Evolutionary conservation across 2,888 invertebrate genomes (phyloP), one percentile per base, ranked within the genome.

Genomic region (Scaptomyza parva): DNA sequence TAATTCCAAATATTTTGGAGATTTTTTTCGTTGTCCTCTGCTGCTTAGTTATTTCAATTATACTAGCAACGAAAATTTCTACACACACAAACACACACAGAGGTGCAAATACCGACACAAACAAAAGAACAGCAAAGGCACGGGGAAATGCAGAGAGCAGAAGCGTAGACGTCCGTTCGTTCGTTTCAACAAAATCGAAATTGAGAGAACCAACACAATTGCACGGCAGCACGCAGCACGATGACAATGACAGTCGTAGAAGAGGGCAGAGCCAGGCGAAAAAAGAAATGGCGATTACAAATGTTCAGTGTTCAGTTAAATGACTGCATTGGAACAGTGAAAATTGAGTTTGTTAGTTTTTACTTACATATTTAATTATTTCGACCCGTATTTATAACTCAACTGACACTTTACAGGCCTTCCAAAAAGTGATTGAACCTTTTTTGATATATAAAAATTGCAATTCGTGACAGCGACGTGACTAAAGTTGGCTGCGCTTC

Each of bases 401-500:
- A 45, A 64, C 61, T 60, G 61, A 64, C 78, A 75, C 70, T 51
- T 58, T 61, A 48, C 41, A 69, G 58, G 64, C 47, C 54, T 70
- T 51, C 40, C 43, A 70, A 51, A 72, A 59, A 61, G 48, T 52
- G 76, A 62, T 65, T 61, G 52, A 63, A 69, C 54, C 52, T 84
- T 79, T 75, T 75, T 66, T 67, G 28, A 73, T 51, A 61, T 85
- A 78, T 68, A 76, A 81, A 88, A 88, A 88, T 84, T 81, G 70
- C 77, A 86, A 73, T 86, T 86, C 74, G 80, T 80, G 81, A 86
- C 78, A 81, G 79, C 82, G 81, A 88, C 79, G 70, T 59, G 61
- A 67, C 50, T 83, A 66, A 88, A 86, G 85, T 86, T 88, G 84
- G 88, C 76, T 86, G 81, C 77, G 86, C 58, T 78, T 77, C 6